These are phyloP conservation scores for Potorous gilbertii DNA, from an alignment of 2,797 vertebrate species.

Conservation along the genomic window DNA sequence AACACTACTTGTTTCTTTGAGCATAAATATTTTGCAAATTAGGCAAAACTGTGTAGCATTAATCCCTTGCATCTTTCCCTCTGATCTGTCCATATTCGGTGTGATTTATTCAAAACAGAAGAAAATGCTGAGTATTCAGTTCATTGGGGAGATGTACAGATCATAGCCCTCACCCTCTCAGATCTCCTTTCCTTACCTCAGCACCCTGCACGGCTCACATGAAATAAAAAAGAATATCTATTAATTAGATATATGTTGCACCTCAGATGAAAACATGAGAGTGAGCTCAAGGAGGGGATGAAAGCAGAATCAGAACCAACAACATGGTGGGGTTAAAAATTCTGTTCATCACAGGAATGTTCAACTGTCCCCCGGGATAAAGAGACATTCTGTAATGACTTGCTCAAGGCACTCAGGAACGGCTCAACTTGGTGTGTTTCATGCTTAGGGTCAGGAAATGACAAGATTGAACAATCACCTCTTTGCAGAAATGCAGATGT, in stretches of 20 bases:
- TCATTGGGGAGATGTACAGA: conserved; percentile 62
- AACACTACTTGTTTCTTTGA: conserved; percentile 46
- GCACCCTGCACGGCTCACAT: no score
- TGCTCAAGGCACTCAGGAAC: neutral
- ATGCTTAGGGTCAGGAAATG: neutral
- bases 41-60: conserved; percentile 17
- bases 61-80: conserved; percentile 46
- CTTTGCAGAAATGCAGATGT: neutral
- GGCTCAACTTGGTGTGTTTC: neutral
- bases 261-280: neutral
- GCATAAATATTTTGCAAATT: conserved; percentile 53
- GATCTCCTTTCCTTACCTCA: neutral
- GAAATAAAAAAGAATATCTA: neutral
- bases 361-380: neutral
- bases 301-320: neutral
- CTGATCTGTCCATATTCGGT: neutral
- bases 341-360: neutral
- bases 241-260: neutral
- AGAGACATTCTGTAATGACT: neutral
- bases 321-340: neutral
- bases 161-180: neutral
- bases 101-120: conserved; percentile 59
- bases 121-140: conserved; percentile 58
- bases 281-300: neutral
- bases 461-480: neutral